Base-by-base conservation (phyloP, 1,140 invertebrate species). In the Hyles vespertilio region DNA sequence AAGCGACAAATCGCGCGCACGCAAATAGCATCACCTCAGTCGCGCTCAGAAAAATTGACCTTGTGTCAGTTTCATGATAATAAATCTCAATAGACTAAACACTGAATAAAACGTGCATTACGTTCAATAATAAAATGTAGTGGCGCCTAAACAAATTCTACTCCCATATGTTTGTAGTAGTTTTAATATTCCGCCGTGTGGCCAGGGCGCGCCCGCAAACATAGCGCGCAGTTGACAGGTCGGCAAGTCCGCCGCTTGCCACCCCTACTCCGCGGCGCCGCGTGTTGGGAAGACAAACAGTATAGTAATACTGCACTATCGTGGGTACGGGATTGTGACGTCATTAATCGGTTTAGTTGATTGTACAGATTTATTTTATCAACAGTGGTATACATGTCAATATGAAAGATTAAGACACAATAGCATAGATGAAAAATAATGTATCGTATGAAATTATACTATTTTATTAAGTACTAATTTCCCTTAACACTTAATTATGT, bases 51-150 rank as follows among this genome's bases (percentile, higher is more conserved):
- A 55, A 45, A 44, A 9, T 55, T 12, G 53, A 55, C 53, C 53
- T 55, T 45, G 53, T 45, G 10, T 49, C 46, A 10, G 34, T 48
- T 56, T 56, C 46, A n/a, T 49, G 32, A 34, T 56, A 49, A 56
- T 56, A 56, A 56, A 56, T 32, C 12, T 55, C 12, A 55, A 55
- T 46, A 55, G 43, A 52, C 51, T 52, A 52, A 55, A 55, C 53
- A 55, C 33, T 55, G 43, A 55, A 22, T 55, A 55, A 55, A 55
- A 40, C 22, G 44, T 46, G 44, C 9, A 46, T 46, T 46, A 3
- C 9, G 44, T 46, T 52, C 33, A 34, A 12, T 52, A 11, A 40
- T 52, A 52, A 52, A 52, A 52, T 52, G 33, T 52, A 52, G 51
- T 52, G 51, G 51, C 51, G 51, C 51, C 51, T 52, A 52, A 50